Percentiles rank a stretch among this genome's conserved stretches.
Evolutionary conservation across 2,113 vertebrate species (phyloP).

Genomic region (Sander lucioperca): DNA sequence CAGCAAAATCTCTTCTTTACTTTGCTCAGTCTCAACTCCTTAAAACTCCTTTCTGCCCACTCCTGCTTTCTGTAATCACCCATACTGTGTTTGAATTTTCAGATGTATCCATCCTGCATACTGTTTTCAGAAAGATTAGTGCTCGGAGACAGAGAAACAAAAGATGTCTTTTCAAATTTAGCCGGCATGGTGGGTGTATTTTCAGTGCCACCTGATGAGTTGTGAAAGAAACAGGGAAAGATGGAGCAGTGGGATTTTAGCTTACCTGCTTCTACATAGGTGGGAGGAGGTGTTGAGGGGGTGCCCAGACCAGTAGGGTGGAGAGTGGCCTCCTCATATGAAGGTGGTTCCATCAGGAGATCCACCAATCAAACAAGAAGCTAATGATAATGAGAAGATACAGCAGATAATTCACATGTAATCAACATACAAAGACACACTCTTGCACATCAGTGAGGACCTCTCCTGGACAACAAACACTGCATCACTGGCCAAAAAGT

Average conservation of each 20-base stretch:
- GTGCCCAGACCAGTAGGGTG: slow-evolving; percentile 12
- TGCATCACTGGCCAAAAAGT: no score
- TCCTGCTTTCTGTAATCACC: neutral
- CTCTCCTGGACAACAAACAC: no score
- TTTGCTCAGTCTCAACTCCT: neutral
- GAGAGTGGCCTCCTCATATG: slow-evolving; percentile 63
- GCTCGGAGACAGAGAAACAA: no score
- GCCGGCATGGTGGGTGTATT: neutral
- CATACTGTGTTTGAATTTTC: neutral
- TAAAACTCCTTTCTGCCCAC: neutral
- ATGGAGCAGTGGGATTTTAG: neutral
- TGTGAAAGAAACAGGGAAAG: neutral
- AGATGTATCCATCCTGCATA: no score
- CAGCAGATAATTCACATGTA: neutral
- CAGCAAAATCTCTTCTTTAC: neutral
- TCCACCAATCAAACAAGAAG: slow-evolving; percentile 23
- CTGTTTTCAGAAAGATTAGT: neutral
- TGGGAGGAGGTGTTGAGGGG: slow-evolving; percentile 63
- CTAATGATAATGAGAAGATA: slow-evolving; percentile 6
- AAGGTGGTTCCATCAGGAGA: slow-evolving; percentile 72
- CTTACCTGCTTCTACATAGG: slow-evolving; percentile 71
- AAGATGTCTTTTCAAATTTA: neutral
- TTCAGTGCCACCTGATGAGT: neutral
- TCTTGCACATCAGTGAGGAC: neutral
- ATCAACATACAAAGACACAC: neutral